A percentile compares a stretch with the other conserved stretches of the same genome.
Conservation (phyloP, 2,888 invertebrate genomes). For the Drosophila peninsularis region DNA sequence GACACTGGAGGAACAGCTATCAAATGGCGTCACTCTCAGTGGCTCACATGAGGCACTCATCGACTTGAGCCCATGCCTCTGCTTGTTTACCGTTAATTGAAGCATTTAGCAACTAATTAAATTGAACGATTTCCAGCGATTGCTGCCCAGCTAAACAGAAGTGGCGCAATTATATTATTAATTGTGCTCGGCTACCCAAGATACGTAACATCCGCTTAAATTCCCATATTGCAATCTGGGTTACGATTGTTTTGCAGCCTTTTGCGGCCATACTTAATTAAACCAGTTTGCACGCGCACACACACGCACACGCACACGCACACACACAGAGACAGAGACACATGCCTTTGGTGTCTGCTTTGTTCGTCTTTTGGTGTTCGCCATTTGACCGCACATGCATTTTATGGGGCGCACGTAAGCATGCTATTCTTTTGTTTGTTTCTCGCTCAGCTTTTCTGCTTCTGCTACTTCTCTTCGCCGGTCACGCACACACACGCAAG, state of each 20-base stretch:
- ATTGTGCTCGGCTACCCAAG: slow-evolving; percentile 11
- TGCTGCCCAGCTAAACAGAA: background rate
- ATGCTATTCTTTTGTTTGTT: slow-evolving; percentile 44
- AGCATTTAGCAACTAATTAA: background rate
- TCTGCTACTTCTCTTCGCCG: slow-evolving; percentile 10
- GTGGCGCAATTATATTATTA: slow-evolving; percentile 21
- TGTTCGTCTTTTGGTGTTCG: slow-evolving; percentile 13
- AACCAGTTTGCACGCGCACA: slow-evolving; percentile 10
- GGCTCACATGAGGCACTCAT: too few species aligned
- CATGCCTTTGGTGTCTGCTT: slow-evolving; percentile 18
- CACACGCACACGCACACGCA: background rate
- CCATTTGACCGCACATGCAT: slow-evolving; percentile 59
- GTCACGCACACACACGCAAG: slow-evolving; percentile 45
- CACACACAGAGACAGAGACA: background rate
- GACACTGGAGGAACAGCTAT: too few species aligned
- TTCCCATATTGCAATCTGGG: slow-evolving; percentile 22
- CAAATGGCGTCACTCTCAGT: too few species aligned
- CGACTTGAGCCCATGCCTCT: background rate
- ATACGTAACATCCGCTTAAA: slow-evolving; percentile 5
- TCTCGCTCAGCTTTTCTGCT: slow-evolving; percentile 1
- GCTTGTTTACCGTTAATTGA: background rate
- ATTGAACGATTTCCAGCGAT: background rate
- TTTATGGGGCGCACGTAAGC: slow-evolving; percentile 74
- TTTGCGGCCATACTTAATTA: slow-evolving; percentile 29
- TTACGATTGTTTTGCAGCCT: background rate